These are phyloP conservation scores for Merluccius polli DNA, from an alignment of 2,797 vertebrate genomes.

Conservation along the genomic window DNA sequence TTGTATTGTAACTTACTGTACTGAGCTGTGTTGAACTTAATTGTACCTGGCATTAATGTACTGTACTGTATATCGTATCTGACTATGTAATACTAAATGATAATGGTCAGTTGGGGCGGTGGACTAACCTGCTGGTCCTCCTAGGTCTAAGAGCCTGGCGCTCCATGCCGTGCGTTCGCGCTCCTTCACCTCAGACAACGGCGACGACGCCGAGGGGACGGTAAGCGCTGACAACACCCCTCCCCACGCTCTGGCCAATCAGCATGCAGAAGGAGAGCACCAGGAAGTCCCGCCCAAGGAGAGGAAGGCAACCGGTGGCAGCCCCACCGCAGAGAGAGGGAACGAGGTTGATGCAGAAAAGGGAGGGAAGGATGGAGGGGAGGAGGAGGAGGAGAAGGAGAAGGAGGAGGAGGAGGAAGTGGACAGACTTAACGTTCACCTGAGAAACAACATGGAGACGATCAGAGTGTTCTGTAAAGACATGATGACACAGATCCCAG, in stretches of 20 bases:
- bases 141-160: conserved; percentile 88
- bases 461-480: conserved; percentile 81
- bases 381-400: conserved; percentile 18
- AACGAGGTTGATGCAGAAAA: conserved; percentile 22
- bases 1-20: too few relatives aligned
- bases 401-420: conserved; percentile 50
- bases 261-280: conserved; percentile 51
- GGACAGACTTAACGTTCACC: conserved; percentile 82
- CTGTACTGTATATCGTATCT: background rate
- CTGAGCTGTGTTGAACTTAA: background rate
- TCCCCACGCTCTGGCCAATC: conserved; percentile 59
- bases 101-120: background rate
- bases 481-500: conserved; percentile 80
- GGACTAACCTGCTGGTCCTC: conserved; percentile 5
- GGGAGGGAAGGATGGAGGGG: conserved; percentile 56
- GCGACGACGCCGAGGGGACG: conserved; percentile 63
- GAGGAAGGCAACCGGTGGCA: conserved; percentile 35
- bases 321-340: conserved; percentile 31
- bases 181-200: conserved; percentile 68
- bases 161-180: conserved; percentile 71
- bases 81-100: background rate
- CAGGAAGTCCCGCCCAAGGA: conserved; percentile 27
- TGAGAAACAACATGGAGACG: conserved; percentile 82
- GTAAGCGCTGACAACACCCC: conserved; percentile 61
- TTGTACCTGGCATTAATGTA: too few relatives aligned